Evolutionary conservation across 2,888 invertebrate species (phyloP).

Genomic region (Plebejus argus): DNA sequence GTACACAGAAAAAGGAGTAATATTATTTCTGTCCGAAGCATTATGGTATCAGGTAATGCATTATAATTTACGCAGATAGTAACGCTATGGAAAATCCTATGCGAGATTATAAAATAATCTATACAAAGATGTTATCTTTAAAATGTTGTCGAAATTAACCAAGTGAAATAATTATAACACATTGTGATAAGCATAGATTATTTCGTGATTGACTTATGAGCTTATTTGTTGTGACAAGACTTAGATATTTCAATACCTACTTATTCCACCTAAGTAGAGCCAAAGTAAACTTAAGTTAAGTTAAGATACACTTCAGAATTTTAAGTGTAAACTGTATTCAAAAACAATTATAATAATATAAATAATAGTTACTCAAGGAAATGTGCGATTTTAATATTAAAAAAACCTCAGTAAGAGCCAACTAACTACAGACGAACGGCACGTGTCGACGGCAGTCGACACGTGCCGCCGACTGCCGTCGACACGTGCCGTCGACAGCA

Average conservation of each 20-base stretch:
- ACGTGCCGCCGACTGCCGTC: no score
- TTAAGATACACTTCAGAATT: no score
- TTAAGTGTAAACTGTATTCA: no score
- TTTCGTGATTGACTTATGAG: neutral
- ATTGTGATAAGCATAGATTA: constrained; percentile 5
- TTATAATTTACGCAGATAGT: neutral
- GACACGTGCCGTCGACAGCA: no score
- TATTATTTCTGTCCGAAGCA: neutral
- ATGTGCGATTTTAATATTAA: no score
- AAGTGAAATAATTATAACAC: neutral
- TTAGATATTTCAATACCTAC: neutral
- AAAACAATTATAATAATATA: no score
- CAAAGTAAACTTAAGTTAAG: neutral
- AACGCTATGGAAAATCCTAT: neutral
- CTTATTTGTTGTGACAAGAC: neutral
- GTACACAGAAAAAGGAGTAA: neutral
- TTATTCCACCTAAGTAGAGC: neutral
- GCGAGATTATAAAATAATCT: neutral
- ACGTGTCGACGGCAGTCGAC: no score
- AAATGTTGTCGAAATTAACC: neutral
- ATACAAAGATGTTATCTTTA: neutral
- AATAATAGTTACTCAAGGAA: no score
- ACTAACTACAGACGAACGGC: no score
- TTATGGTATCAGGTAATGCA: constrained; percentile 1
- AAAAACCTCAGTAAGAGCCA: no score